Evolutionary conservation across 2,888 invertebrate genomes (phyloP).

Genomic region (Netelia melanura): DNA sequence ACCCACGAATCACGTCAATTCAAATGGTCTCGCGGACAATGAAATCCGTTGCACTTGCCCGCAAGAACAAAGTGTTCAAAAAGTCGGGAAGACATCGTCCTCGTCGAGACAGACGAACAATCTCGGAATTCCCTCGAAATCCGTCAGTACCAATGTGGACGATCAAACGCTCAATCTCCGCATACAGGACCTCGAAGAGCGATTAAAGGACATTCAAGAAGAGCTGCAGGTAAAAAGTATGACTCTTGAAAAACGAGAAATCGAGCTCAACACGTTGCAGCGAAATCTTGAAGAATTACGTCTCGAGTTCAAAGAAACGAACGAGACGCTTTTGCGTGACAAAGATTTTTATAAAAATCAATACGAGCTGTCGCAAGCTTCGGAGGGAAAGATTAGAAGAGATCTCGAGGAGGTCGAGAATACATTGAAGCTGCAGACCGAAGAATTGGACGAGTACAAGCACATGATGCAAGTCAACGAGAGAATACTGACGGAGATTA

Average conservation of each 20-base stretch:
- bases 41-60: constrained; percentile 29
- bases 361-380: constrained; percentile 86
- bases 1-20: constrained; percentile 41
- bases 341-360: constrained; percentile 87
- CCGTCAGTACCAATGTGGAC: constrained; percentile 13
- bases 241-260: constrained; percentile 87
- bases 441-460: constrained; percentile 86
- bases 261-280: constrained; percentile 86
- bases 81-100: constrained; percentile 27
- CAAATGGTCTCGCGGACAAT: constrained; percentile 50
- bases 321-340: constrained; percentile 86
- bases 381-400: constrained; percentile 86
- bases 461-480: constrained; percentile 86
- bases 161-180: constrained; percentile 37
- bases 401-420: constrained; percentile 87
- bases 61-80: constrained; percentile 27
- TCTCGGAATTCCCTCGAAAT: constrained; percentile 36
- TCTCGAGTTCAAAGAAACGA: constrained; percentile 86
- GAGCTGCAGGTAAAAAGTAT: constrained; percentile 88
- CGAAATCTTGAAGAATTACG: constrained; percentile 87
- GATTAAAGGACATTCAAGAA: constrained; percentile 87
- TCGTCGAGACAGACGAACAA: constrained; percentile 34
- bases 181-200: constrained; percentile 79
- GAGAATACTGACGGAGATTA: constrained; percentile 86
- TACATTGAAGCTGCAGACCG: constrained; percentile 82